Conservation (phyloP, 2,113 vertebrate species). For the Tragelaphus buxtoni region DNA sequence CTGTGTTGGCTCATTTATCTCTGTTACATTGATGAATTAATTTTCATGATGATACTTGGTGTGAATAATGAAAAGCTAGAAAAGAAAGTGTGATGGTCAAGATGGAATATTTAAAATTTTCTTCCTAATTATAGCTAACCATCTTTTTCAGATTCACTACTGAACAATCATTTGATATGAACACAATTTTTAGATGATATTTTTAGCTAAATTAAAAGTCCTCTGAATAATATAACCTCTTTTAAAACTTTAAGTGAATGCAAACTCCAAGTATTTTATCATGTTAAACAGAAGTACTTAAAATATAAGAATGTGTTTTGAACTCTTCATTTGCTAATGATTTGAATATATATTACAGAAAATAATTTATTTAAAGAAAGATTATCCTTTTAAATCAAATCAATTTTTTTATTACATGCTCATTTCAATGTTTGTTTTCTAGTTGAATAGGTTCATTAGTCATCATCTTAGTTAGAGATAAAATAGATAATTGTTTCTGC, state of each 20-base stretch:
- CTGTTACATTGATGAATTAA: conserved; percentile 90
- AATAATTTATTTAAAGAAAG: background rate
- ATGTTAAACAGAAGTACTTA: background rate
- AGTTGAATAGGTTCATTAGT: background rate
- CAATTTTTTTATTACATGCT: background rate
- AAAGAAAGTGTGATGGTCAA: conserved; percentile 82
- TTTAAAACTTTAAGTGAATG: background rate
- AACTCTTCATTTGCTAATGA: background rate
- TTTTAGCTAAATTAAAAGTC: conserved; percentile 29
- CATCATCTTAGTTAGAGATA: background rate
- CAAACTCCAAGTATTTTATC: background rate
- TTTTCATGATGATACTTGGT: conserved; percentile 87
- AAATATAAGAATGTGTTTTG: background rate
- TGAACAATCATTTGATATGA: conserved; percentile 74
- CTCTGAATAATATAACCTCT: conserved; percentile 5
- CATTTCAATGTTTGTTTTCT: background rate
- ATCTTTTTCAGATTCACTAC: conserved; percentile 81
- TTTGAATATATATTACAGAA: background rate
- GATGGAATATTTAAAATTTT: conserved; percentile 82
- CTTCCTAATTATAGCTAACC: conserved; percentile 79
- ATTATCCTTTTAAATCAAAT: background rate
- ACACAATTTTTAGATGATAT: conserved; percentile 22
- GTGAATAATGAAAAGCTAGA: conserved; percentile 90
- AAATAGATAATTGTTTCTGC: background rate
- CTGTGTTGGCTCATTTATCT: conserved; percentile 90